Evolutionary conservation across 2,797 vertebrate genomes (phyloP).

Genomic region (Halcyon leucocephala): DNA sequence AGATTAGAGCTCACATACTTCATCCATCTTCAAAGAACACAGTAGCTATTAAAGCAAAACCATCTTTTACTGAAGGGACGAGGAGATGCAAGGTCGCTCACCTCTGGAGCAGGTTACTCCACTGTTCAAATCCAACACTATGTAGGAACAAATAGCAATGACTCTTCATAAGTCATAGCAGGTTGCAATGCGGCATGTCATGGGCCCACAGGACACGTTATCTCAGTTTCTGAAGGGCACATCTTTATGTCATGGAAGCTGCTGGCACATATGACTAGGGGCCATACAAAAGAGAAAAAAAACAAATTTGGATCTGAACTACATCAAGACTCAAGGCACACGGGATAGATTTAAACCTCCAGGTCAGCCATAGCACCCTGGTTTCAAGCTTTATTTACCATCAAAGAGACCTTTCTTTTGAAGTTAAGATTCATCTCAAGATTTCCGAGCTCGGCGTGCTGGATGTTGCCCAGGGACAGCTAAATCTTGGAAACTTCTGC

Average conservation of each 20-base stretch:
- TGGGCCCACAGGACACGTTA: neutral
- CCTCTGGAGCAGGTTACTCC: neutral
- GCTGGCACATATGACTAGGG: neutral
- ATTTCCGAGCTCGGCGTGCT: neutral
- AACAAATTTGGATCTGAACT: neutral
- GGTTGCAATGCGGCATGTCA: accelerated
- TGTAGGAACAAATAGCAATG: neutral
- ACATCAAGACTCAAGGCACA: neutral
- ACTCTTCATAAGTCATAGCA: neutral
- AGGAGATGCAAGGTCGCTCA: neutral
- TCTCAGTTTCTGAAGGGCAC: neutral
- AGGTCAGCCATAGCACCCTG: neutral
- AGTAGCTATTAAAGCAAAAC: neutral
- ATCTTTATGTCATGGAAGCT: neutral
- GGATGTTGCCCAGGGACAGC: neutral
- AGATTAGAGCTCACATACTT: neutral
- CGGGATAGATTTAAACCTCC: neutral
- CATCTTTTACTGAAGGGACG: neutral
- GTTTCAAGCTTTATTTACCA: neutral
- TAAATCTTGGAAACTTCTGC: neutral
- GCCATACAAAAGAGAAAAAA: neutral
- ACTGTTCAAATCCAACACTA: neutral
- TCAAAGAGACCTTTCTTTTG: neutral
- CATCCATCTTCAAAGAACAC: neutral
- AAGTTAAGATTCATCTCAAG: neutral